Conservation (phyloP, 2,888 invertebrate genomes). For the Strigamia crassipes region DNA sequence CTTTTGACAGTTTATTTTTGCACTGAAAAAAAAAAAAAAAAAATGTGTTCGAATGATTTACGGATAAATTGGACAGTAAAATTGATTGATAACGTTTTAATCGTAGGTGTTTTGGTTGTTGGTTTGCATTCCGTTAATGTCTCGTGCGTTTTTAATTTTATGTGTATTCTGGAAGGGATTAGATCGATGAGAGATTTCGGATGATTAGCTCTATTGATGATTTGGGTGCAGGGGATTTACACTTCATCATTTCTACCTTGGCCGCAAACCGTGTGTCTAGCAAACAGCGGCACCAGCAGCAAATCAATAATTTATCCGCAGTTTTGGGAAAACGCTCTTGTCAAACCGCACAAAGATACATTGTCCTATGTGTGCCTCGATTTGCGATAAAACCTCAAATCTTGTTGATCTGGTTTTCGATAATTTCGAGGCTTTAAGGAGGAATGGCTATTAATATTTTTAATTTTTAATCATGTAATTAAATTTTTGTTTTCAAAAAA, state of each 20-base stretch:
- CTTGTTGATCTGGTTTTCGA: slow-evolving; percentile 42
- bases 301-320: slow-evolving; percentile 42
- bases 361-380: slow-evolving; percentile 33
- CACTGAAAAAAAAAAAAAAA: neutral
- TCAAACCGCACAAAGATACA: slow-evolving; percentile 42
- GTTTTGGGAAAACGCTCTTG: slow-evolving; percentile 38
- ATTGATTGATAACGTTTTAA: neutral
- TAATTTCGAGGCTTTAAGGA: slow-evolving; percentile 3
- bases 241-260: slow-evolving; percentile 42
- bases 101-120: neutral
- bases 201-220: slow-evolving; percentile 40
- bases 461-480: neutral
- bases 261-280: slow-evolving; percentile 32
- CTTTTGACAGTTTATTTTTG: slow-evolving; percentile 12
- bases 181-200: slow-evolving; percentile 15
- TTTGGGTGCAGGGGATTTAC: slow-evolving; percentile 35
- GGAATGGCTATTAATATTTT: slow-evolving; percentile 10
- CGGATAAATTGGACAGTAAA: neutral
- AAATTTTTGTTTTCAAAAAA: neutral
- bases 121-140: neutral
- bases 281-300: slow-evolving; percentile 37
- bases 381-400: slow-evolving; percentile 39
- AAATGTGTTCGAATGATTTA: neutral
- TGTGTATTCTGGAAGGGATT: neutral
- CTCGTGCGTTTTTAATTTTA: neutral